These are phyloP conservation scores for Epinephelus fuscoguttatus DNA, from an alignment of 2,113 vertebrate species.

Conservation along the genomic window DNA sequence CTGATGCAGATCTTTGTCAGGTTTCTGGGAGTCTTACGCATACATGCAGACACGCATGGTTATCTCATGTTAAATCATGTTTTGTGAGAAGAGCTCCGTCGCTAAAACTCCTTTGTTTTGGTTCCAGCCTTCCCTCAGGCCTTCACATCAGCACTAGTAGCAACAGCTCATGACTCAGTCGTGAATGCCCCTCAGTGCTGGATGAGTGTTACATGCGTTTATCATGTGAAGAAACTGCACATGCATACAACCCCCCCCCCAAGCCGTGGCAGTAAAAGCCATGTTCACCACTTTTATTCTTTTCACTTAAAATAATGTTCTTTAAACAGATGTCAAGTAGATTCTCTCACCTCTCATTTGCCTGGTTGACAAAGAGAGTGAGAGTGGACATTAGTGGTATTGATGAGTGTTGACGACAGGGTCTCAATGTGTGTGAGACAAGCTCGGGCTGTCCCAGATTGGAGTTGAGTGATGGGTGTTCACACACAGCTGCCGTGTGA, in stretches of 20 bases:
- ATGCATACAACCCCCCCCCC: neutral
- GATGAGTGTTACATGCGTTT: conserved; percentile 38
- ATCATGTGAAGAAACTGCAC: conserved; percentile 20
- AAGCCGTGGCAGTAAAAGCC: neutral
- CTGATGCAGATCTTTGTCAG: neutral
- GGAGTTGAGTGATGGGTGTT: conserved; percentile 1
- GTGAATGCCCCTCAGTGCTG: conserved; percentile 12
- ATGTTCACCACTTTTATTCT: conserved; percentile 1
- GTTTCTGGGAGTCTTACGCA: neutral
- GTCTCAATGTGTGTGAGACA: conserved; percentile 31
- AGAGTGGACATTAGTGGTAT: conserved; percentile 10
- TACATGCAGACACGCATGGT: conserved; percentile 1
- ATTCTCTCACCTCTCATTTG: neutral
- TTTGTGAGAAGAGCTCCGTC: neutral
- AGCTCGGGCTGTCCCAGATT: conserved; percentile 12
- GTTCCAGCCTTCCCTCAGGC: conserved; percentile 9
- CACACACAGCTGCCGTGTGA: conserved; percentile 23
- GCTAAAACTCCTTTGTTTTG: conserved; percentile 10
- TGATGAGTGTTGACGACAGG: conserved; percentile 14
- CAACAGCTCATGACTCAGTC: neutral
- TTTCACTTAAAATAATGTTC: neutral
- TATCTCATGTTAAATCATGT: neutral
- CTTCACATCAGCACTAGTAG: conserved; percentile 14
- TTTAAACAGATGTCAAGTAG: neutral
- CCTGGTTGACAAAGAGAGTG: neutral